These are phyloP conservation scores for Hippocampus mohnikei DNA, from an alignment of 2,113 vertebrate species.

Conservation along the genomic window DNA sequence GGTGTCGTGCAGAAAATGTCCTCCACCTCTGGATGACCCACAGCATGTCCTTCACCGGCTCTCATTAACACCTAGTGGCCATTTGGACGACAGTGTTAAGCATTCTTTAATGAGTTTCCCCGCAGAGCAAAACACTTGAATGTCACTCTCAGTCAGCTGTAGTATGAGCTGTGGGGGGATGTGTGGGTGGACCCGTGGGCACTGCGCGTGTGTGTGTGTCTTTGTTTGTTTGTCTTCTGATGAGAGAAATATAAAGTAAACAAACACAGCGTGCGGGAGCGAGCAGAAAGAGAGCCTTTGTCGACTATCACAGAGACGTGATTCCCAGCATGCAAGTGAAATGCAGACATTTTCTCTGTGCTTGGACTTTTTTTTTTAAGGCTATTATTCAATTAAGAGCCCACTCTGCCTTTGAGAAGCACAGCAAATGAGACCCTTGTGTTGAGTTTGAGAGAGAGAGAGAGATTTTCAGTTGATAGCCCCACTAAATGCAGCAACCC, in stretches of 20 bases:
- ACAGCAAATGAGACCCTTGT: background rate
- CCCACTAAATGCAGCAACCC: conserved; percentile 26
- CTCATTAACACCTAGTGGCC: conserved; percentile 64
- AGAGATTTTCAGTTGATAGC: conserved; percentile 39
- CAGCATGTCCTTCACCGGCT: conserved; percentile 33
- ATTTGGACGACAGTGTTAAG: conserved; percentile 65
- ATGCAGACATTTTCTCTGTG: conserved; percentile 37
- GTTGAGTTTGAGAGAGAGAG: conserved; percentile 10
- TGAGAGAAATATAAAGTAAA: conserved; percentile 34
- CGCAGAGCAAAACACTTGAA: conserved; percentile 58
- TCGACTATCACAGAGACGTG: conserved; percentile 8
- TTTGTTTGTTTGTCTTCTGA: background rate
- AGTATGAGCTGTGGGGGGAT: conserved; percentile 40
- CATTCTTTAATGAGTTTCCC: conserved; percentile 69
- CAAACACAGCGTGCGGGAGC: conserved; percentile 25
- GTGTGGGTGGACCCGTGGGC: conserved; percentile 29
- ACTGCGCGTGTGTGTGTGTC: background rate
- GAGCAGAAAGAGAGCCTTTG: conserved; percentile 27
- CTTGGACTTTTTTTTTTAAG: conserved; percentile 25
- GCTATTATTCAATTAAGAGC: conserved; percentile 53
- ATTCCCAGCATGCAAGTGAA: conserved; percentile 47
- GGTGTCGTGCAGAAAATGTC: background rate
- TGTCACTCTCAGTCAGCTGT: conserved; percentile 65
- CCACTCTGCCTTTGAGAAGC: conserved; percentile 4
- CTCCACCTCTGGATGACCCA: background rate